Evolutionary conservation across 1,140 invertebrate species (phyloP).

Genomic region (Drosophila asahinai): DNA sequence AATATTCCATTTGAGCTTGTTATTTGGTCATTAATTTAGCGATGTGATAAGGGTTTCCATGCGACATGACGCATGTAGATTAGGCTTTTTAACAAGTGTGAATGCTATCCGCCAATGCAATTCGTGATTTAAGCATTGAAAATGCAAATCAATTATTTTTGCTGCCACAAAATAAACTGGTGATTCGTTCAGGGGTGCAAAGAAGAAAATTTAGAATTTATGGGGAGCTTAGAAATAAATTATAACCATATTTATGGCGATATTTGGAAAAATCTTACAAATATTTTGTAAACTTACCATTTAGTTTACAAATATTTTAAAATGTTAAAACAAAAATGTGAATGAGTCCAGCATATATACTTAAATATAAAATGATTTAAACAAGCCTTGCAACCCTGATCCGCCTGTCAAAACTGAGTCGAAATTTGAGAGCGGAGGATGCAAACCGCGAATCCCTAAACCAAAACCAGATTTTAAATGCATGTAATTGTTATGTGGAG

Average conservation of each 20-base stretch:
- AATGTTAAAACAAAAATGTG: background rate
- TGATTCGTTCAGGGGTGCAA: conserved; percentile 3
- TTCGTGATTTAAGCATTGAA: conserved; percentile 6
- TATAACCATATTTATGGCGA: too few species aligned
- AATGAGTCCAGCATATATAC: too few species aligned
- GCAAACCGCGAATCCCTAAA: conserved; percentile 34
- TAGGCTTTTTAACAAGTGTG: conserved; percentile 12
- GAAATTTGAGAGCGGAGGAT: background rate
- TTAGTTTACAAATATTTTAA: background rate
- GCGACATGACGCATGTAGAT: background rate
- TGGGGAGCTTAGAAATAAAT: too few species aligned
- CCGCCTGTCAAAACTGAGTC: background rate
- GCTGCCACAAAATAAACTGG: conserved; percentile 12
- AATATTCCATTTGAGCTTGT: conserved; percentile 21
- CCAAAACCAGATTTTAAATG: conserved; percentile 65
- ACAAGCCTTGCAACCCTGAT: conserved; percentile 3
- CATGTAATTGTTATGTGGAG: conserved; percentile 56
- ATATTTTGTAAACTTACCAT: too few species aligned
- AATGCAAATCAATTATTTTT: conserved; percentile 29
- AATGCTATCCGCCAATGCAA: conserved; percentile 5
- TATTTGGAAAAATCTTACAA: too few species aligned
- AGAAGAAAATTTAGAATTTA: background rate
- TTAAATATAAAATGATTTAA: background rate
- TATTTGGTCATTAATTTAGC: conserved; percentile 10
- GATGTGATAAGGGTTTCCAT: background rate